Base-by-base conservation (phyloP, 2,113 vertebrate genomes). In the Aplodontia rufa region DNA sequence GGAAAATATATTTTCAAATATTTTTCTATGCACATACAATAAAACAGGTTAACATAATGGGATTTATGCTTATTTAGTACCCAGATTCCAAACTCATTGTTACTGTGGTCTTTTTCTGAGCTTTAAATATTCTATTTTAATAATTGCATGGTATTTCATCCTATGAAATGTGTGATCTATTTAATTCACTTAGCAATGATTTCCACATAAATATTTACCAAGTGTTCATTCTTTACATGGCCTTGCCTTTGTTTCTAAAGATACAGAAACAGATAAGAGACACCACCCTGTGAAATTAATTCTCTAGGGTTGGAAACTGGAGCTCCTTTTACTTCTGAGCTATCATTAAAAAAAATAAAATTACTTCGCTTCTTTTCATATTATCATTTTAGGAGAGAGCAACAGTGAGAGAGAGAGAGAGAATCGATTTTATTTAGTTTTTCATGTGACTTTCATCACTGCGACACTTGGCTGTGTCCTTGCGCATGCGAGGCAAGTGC, bases 61-160 rank as follows among this genome's bases (percentile, higher is more conserved):
- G 7, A 53, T 87, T 35, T 92, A 58, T 85, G 71, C 0, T 78
- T 81, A 37, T 37, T 75, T 79, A 58, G 28, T 79, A 71, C 76
- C 55, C 26, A 90, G 58, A 62, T 83, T 96, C 90, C 60, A 13
- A 84, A 91, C 66, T 71, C 83, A 16, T 9, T 92, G 9, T 53
- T 66, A 51, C 35, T 68, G 6, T n/a, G 3, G 5, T 69, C 45
- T 76, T 95, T 93, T 82, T 78, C 6, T 47, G 7, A 64, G 49
- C 37, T 95, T 93, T 80, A 24, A 87, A 68, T 72, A 26, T 47
- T 76, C 91, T 55, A 80, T 91, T 96, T 80, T 74, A 93, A 37
- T 88, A 81, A 85, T 49, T 79, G 6, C 22, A 6, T 69, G 30
- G n/a, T 81, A 62, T 95, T 87, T 94, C 47, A 68, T 90, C 30